Evolutionary conservation across 2,113 vertebrate species (phyloP).

Genomic region (Grallaria varia): DNA sequence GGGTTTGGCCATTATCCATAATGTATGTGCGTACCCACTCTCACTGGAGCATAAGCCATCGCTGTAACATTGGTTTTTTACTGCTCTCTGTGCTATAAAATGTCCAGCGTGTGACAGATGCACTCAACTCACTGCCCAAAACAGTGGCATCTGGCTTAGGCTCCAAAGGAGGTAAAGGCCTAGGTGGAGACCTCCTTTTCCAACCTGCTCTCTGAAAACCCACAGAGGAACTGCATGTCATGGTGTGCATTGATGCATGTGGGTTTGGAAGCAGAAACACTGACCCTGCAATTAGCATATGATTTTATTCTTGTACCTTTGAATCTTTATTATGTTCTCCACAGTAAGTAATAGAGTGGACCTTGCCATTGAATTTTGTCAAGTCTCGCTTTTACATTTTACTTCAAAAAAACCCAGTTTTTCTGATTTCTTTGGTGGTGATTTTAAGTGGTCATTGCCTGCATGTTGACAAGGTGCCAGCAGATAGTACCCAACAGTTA

Average conservation of each 20-base stretch:
- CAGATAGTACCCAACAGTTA: not conserved
- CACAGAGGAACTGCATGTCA: not conserved
- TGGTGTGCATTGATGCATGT: not conserved
- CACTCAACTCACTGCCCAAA: not conserved
- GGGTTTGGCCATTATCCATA: accelerated
- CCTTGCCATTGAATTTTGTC: not conserved
- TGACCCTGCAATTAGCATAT: accelerated
- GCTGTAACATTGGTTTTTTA: not conserved
- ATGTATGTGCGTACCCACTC: not conserved
- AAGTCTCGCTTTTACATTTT: not conserved
- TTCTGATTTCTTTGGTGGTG: not conserved
- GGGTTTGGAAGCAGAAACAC: not conserved
- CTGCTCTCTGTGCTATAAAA: not conserved
- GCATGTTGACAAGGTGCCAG: not conserved
- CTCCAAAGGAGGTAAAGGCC: not conserved
- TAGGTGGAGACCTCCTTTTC: not conserved
- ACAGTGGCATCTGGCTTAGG: not conserved
- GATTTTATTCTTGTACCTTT: not conserved
- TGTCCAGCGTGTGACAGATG: accelerated
- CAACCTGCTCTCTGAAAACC: not conserved
- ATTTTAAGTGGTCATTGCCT: not conserved
- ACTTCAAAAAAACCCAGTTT: not conserved
- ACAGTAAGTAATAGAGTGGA: not conserved
- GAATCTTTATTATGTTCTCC: not conserved
- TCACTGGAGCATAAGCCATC: accelerated